These are phyloP conservation scores for Pelochelys cantorii DNA, from an alignment of 2,797 vertebrate species.

Conservation along the genomic window DNA sequence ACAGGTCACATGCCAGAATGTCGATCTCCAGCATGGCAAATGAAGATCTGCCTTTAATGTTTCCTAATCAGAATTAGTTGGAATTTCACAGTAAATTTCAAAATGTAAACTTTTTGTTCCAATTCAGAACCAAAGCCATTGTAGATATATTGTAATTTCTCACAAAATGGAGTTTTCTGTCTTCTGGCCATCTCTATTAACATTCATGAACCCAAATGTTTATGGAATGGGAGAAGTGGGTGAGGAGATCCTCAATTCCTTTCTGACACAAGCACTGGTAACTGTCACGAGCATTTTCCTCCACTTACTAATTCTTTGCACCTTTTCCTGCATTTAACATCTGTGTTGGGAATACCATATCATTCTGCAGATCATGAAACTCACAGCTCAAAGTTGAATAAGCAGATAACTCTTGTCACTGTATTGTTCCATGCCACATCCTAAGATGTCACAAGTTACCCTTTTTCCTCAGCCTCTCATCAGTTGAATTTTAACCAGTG, in stretches of 20 bases:
- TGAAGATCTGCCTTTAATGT: neutral
- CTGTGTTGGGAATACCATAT: neutral
- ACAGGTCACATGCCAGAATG: no score
- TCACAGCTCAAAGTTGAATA: neutral
- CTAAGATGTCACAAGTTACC: neutral
- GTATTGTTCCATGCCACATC: neutral
- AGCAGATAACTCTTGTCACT: neutral
- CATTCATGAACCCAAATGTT: accelerated
- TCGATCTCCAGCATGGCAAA: no score
- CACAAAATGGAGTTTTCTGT: neutral
- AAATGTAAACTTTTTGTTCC: neutral
- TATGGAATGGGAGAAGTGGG: neutral
- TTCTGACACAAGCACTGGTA: neutral
- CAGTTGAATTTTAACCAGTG: constrained; percentile 17
- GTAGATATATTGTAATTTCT: neutral
- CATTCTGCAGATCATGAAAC: neutral
- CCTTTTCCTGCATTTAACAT: accelerated
- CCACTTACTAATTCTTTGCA: accelerated
- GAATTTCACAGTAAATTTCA: neutral
- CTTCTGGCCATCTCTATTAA: neutral
- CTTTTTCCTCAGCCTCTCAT: neutral
- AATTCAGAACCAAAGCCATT: neutral
- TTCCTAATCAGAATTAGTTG: neutral
- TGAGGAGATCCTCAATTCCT: neutral
- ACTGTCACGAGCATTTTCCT: neutral